Evolutionary conservation across 2,797 vertebrate genomes (phyloP).

Genomic region (Scyliorhinus canicula): DNA sequence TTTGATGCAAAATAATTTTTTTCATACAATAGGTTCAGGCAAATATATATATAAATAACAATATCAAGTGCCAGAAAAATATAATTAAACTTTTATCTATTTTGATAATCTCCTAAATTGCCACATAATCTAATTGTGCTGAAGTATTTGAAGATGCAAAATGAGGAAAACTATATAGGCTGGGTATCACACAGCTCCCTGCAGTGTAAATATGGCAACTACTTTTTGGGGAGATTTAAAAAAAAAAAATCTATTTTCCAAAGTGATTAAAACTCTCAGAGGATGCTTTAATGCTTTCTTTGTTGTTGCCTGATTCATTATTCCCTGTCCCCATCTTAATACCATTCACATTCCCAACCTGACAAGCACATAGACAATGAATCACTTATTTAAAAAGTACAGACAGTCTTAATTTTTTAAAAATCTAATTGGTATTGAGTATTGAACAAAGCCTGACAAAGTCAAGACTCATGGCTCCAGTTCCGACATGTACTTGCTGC

Average conservation of each 20-base stretch:
- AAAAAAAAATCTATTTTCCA: background rate
- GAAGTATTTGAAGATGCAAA: background rate
- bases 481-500: background rate
- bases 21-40: background rate
- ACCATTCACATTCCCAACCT: background rate
- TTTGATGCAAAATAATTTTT: background rate
- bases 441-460: background rate
- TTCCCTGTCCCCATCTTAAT: background rate
- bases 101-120: background rate
- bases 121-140: background rate
- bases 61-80: background rate
- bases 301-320: background rate
- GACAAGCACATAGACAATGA: background rate
- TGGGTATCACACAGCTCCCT: no score
- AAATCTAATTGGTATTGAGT: background rate
- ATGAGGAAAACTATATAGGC: background rate
- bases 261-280: background rate
- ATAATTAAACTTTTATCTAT: background rate
- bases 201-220: background rate
- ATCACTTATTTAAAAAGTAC: background rate
- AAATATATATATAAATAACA: background rate
- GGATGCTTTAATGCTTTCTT: background rate
- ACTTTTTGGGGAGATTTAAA: background rate
- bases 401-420: background rate
- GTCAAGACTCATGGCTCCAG: background rate